Evolutionary conservation across 1,140 invertebrate genomes (phyloP).

Genomic region (Scaptomyza pallida): DNA sequence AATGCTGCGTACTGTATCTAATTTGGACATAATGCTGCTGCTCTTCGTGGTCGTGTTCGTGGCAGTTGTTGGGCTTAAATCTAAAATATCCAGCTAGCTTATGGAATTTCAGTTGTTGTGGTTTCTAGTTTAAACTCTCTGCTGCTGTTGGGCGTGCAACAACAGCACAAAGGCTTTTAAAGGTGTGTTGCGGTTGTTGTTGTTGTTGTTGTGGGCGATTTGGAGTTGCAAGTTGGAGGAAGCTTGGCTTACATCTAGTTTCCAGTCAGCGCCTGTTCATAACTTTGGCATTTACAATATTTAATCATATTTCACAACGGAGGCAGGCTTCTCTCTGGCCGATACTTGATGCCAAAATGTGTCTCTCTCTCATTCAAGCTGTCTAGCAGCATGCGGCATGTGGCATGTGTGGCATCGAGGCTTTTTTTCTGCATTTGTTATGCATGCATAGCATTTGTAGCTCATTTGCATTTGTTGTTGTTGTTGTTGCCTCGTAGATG

Average conservation of each 20-base stretch:
- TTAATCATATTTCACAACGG: conserved; percentile 72
- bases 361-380: conserved; percentile 2
- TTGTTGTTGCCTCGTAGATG: conserved; percentile 32
- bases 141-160: conserved; percentile 1
- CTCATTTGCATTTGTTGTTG: conserved; percentile 31
- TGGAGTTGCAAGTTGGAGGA: conserved; percentile 11
- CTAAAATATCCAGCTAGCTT: not conserved
- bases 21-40: conserved; percentile 32
- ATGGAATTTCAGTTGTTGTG: conserved; percentile 7
- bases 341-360: conserved; percentile 41
- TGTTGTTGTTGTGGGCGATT: not conserved
- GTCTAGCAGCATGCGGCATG: conserved; percentile 15
- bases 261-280: conserved; percentile 26
- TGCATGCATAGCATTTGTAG: conserved; percentile 56
- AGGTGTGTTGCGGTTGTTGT: conserved; percentile 16
- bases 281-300: conserved; percentile 80
- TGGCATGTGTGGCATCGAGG: conserved; percentile 2
- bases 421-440: conserved; percentile 78
- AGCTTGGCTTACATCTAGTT: not conserved
- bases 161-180: conserved; percentile 1
- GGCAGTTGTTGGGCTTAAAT: no score
- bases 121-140: not conserved
- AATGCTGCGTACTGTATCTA: conserved; percentile 13
- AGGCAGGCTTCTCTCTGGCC: conserved; percentile 1
- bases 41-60: no score